Percentiles rank a stretch among this genome's conserved stretches.
phyloP scores from a whole-genome alignment of 2,888 invertebrate genomes.

The Caenorhabditis sp. region DNA sequence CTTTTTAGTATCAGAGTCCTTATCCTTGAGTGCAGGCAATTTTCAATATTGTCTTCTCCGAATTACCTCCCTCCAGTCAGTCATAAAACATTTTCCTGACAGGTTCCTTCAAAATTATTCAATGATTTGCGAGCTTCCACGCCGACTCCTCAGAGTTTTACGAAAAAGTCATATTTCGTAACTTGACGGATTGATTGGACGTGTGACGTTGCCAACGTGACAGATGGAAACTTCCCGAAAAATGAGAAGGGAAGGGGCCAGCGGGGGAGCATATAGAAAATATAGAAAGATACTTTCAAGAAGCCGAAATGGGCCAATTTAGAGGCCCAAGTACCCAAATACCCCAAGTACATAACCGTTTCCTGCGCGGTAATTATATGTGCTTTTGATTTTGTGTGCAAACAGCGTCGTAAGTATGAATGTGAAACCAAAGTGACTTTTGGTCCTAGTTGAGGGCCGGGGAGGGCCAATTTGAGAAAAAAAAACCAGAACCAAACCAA shows the following conservation, averaged over 20 bases:
- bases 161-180: conserved; percentile 22
- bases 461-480: too few relatives aligned
- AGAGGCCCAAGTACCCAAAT: too few relatives aligned
- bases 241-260: not conserved
- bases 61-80: not conserved
- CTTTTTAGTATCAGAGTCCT: too few relatives aligned
- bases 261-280: not conserved
- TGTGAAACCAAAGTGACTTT: conserved; percentile 40
- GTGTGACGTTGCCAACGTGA: conserved; percentile 1
- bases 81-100: conserved; percentile 4
- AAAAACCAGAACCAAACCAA: too few relatives aligned
- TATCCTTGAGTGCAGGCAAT: too few relatives aligned
- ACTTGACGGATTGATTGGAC: conserved; percentile 15
- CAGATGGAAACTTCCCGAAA: not conserved
- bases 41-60: conserved; percentile 4
- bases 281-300: too few relatives aligned
- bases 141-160: too few relatives aligned
- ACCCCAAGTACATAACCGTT: conserved; percentile 53
- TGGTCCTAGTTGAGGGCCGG: too few relatives aligned
- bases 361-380: conserved; percentile 60
- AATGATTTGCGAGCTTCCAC: conserved; percentile 1
- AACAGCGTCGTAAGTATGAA: conserved; percentile 1
- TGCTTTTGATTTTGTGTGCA: conserved; percentile 18
- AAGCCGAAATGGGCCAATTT: conserved; percentile 9
- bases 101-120: too few relatives aligned